Base-by-base conservation (phyloP, 2,888 invertebrate species). In the Leuctra nigra region DNA sequence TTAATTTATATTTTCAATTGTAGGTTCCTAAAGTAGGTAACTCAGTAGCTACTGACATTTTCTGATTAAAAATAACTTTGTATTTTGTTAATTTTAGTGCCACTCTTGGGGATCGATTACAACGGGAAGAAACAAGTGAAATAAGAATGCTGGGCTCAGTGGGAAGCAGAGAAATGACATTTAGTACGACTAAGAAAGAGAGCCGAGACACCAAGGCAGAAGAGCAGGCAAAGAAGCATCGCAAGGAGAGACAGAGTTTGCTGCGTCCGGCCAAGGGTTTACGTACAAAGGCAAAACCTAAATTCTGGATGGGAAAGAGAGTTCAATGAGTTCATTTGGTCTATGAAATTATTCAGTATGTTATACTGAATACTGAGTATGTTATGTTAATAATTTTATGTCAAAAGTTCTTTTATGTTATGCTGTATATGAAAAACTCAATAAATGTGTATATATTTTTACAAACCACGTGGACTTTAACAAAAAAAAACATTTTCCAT, bases 131-230 rank as follows among this genome's bases (percentile, higher is more conserved):
- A 44, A 73, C 74, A 33, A 70, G 75, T 67, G 53, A 72, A 66
- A 69, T 79, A 65, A 70, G 75, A 69, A 66, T 82, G 66, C 66
- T 79, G 61, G 74, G 86, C 64, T 73, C 86, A 0, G 70, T 80
- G 11, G 85, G 91, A 41, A 90, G 86, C 68, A 78, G 83, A 54
- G 87, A 90, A 73, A 88, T 91, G 85, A 86, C 84, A 18, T 92
- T 91, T 66, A 77, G 77, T 2, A 77, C 84, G 65, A 79, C 78
- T 62, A 78, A 78, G 68, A 76, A 75, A 67, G 63, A 62, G 66
- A 59, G 65, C 64, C 63, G 57, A 61, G 44, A 59, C 6, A 25
- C 39, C 18, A 29, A 54, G 18, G 36, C 39, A 11, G 55, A 53
- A 39, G 36, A 52, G 18, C 13, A 41, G 11, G 38, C 48, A 3